phyloP scores from a whole-genome alignment of 2,113 vertebrate species.

The Nibea albiflora region DNA sequence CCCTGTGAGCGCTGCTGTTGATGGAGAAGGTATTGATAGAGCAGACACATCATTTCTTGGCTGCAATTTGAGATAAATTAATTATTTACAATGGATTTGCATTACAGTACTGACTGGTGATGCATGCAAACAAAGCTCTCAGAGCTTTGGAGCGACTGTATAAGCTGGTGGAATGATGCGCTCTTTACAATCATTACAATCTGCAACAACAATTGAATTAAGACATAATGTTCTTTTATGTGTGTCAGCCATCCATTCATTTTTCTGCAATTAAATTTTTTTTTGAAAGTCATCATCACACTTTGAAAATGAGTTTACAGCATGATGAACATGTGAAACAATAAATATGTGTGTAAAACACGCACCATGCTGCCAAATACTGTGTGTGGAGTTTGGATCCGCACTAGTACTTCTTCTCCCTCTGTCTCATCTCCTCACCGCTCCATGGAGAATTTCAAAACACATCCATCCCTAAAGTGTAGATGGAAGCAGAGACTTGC shows the following conservation, averaged over 20 bases:
- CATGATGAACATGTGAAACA: background rate
- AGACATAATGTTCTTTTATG: background rate
- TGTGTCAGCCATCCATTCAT: background rate
- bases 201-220: background rate
- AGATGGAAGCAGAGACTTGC: slow-evolving; percentile 16
- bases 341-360: background rate
- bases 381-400: background rate
- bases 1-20: background rate
- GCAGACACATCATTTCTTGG: background rate
- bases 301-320: background rate
- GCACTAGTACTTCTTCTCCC: background rate
- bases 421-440: background rate
- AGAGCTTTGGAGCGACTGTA: too few species aligned
- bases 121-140: background rate
- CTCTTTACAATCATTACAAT: too few species aligned
- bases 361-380: background rate
- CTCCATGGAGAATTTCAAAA: background rate
- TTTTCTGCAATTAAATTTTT: background rate
- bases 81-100: background rate
- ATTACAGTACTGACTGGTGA: background rate
- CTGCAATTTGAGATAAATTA: background rate
- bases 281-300: background rate
- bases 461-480: background rate
- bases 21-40: background rate
- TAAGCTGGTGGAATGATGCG: too few species aligned